Percentiles rank a stretch among this genome's conserved stretches.
phyloP scores from a whole-genome alignment of 2,888 invertebrate genomes.

The Nudaria mundana region DNA sequence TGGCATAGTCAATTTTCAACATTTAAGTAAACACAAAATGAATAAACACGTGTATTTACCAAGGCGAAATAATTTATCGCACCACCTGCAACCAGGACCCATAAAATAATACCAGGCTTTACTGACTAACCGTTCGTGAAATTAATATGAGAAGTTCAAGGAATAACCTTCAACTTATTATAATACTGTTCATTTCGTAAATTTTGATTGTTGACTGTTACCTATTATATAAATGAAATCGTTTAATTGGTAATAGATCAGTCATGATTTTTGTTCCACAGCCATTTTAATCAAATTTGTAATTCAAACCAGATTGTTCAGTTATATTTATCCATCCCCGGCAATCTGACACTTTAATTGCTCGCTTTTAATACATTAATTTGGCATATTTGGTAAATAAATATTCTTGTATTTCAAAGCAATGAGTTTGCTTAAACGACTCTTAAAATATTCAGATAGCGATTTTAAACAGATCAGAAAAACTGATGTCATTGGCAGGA shows the following conservation, averaged over 20 bases:
- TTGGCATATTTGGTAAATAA: too few species aligned
- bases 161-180: slow-evolving; percentile 32
- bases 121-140: slow-evolving; percentile 46
- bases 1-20: too few species aligned
- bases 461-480: too few species aligned
- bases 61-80: slow-evolving; percentile 43
- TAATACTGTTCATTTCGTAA: slow-evolving; percentile 28
- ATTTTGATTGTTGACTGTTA: slow-evolving; percentile 10
- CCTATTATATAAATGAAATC: slow-evolving; percentile 7
- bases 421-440: too few species aligned
- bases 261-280: neutral
- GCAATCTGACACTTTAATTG: too few species aligned
- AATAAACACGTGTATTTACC: too few species aligned
- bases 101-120: slow-evolving; percentile 38
- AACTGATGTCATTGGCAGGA: too few species aligned
- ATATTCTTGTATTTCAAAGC: too few species aligned
- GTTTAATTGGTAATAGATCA: neutral
- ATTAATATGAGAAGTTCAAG: slow-evolving; percentile 51
- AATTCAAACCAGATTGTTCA: neutral
- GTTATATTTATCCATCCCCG: neutral
- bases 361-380: too few species aligned
- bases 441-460: too few species aligned
- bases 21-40: slow-evolving; percentile 27
- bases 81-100: slow-evolving; percentile 41
- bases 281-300: neutral